These are phyloP conservation scores for Sarcophaga bullata DNA, from an alignment of 1,140 invertebrate species.

Conservation along the genomic window DNA sequence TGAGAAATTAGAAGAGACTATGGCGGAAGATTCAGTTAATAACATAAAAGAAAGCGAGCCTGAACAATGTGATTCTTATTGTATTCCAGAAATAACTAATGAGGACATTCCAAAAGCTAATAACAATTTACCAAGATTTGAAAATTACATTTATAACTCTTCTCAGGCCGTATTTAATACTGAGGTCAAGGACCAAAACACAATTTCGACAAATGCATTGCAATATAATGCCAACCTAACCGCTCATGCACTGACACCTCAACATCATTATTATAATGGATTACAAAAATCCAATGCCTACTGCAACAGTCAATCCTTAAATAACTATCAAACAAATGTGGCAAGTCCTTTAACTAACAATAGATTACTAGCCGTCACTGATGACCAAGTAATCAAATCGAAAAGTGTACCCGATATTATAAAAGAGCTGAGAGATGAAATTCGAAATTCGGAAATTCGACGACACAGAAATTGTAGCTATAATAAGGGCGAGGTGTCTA, in stretches of 20 bases:
- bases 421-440: slow-evolving; percentile 75
- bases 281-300: neutral
- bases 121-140: slow-evolving; percentile 31
- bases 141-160: slow-evolving; percentile 17
- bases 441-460: slow-evolving; percentile 62
- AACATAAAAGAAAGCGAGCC: neutral
- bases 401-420: slow-evolving; percentile 79
- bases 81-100: neutral
- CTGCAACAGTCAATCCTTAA: neutral
- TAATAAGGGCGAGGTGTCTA: slow-evolving; percentile 50
- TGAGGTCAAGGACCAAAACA: neutral
- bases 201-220: neutral
- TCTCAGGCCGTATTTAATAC: slow-evolving; percentile 1
- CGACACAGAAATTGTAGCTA: slow-evolving; percentile 66
- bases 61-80: neutral
- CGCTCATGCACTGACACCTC: neutral
- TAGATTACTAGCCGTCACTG: neutral
- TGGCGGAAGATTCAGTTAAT: neutral
- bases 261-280: neutral
- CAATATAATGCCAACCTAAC: slow-evolving; percentile 14
- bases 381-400: slow-evolving; percentile 61
- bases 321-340: neutral
- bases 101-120: slow-evolving; percentile 32
- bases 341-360: neutral
- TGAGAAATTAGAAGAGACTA: neutral